Conservation (phyloP, 1,140 invertebrate species). For the Phortica variegata region DNA sequence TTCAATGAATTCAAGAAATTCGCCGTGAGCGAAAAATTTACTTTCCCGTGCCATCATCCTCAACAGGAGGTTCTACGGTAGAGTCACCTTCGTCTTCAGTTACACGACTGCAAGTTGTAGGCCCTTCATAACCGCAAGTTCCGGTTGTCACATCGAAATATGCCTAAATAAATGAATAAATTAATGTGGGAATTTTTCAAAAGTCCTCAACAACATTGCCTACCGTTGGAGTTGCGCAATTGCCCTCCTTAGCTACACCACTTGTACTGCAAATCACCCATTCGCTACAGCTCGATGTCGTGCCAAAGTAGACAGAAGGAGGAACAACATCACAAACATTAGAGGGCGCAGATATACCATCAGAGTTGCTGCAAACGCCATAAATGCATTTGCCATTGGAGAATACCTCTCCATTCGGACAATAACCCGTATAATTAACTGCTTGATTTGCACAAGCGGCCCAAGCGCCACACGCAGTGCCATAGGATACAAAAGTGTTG, state of each 20-base stretch:
- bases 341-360: neutral
- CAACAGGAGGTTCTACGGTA: no score
- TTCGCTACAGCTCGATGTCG: neutral
- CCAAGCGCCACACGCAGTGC: conserved; percentile 15
- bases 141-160: neutral
- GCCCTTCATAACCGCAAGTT: neutral
- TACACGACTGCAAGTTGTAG: conserved; percentile 16
- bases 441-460: no score
- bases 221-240: conserved; percentile 5
- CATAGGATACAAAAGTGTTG: conserved; percentile 21
- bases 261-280: conserved; percentile 19
- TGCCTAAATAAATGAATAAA: conserved; percentile 1
- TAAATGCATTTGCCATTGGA: conserved; percentile 4
- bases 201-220: neutral
- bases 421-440: no score
- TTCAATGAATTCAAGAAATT: no score
- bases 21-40: no score
- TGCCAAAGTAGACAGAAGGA: conserved; percentile 19
- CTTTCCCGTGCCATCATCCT: no score
- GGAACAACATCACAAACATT: conserved; percentile 22
- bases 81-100: neutral
- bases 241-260: accelerated
- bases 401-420: neutral
- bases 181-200: neutral
- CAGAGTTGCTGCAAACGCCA: neutral